Evolutionary conservation across 1,140 invertebrate species (phyloP).

Genomic region (Spodoptera frugiperda): DNA sequence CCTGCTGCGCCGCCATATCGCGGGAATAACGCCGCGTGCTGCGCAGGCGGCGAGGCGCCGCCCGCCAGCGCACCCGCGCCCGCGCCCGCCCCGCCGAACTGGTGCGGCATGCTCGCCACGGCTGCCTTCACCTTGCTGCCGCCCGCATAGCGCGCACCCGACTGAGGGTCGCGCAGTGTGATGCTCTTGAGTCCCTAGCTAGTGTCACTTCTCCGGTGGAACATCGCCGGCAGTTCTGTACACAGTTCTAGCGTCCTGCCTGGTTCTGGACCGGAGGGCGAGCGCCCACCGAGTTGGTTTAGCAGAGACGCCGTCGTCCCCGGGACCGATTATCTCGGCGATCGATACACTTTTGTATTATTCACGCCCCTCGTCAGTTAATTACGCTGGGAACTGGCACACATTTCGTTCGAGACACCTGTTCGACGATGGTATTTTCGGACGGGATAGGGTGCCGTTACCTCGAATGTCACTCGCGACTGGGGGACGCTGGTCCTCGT

Average conservation of each 20-base stretch:
- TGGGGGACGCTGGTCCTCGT: constrained; percentile 46
- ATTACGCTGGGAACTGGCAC: constrained; percentile 83
- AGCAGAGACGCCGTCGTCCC: constrained; percentile 4
- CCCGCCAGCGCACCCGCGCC: constrained; percentile 89
- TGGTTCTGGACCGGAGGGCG: not conserved
- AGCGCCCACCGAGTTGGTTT: constrained; percentile 11
- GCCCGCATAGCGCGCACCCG: constrained; percentile 46
- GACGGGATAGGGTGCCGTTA: constrained; percentile 58
- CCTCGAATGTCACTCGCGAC: constrained; percentile 11
- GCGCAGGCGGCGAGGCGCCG: constrained; percentile 79
- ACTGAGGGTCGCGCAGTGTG: not conserved
- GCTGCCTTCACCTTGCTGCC: constrained; percentile 70
- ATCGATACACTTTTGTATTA: constrained; percentile 81
- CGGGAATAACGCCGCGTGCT: constrained; percentile 83
- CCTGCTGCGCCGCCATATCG: constrained; percentile 82
- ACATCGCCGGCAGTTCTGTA: constrained; percentile 20
- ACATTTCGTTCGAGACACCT: constrained; percentile 84
- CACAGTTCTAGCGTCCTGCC: constrained; percentile 18
- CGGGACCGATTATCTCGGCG: constrained; percentile 54
- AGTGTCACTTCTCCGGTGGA: constrained; percentile 1
- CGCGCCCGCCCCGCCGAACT: constrained; percentile 89
- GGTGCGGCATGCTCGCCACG: constrained; percentile 90
- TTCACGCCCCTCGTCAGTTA: constrained; percentile 82
- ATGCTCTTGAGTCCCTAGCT: constrained; percentile 24
- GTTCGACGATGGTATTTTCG: constrained; percentile 77